Evolutionary conservation across 2,797 vertebrate genomes (phyloP).

Genomic region (Pangasius krempfi): DNA sequence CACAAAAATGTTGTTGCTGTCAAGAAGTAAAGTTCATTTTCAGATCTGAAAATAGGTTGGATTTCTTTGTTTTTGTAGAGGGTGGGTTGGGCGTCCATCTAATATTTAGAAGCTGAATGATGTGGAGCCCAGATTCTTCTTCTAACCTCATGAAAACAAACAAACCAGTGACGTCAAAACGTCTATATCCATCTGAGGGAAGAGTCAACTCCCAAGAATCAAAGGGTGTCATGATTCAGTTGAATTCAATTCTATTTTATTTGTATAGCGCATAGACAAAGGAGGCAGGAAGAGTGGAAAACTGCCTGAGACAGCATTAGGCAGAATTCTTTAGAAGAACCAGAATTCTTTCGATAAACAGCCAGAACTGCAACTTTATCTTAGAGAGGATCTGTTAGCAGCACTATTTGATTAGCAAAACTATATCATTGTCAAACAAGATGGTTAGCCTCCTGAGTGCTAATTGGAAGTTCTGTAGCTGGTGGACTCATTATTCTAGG

Average conservation of each 20-base stretch:
- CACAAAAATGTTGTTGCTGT: background rate
- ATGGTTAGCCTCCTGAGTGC: no score
- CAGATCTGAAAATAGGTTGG: background rate
- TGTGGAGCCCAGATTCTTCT: background rate
- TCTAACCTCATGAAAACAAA: background rate
- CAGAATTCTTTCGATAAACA: background rate
- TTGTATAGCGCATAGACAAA: background rate
- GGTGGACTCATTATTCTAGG: background rate
- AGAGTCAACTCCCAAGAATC: slow-evolving; percentile 1
- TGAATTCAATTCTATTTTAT: background rate
- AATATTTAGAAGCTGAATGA: background rate
- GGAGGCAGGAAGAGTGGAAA: background rate
- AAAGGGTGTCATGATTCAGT: background rate
- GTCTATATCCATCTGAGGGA: background rate
- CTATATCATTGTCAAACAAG: background rate
- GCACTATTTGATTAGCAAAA: background rate
- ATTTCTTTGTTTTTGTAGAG: background rate
- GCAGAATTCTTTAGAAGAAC: background rate
- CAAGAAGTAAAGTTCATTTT: background rate
- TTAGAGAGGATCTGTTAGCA: background rate
- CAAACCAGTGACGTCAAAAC: background rate
- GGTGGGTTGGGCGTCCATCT: background rate
- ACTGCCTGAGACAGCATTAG: background rate
- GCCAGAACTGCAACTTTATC: background rate
- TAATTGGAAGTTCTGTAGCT: background rate